phyloP scores from a whole-genome alignment of 2,888 invertebrate species.

The Muschampia plurimacula region DNA sequence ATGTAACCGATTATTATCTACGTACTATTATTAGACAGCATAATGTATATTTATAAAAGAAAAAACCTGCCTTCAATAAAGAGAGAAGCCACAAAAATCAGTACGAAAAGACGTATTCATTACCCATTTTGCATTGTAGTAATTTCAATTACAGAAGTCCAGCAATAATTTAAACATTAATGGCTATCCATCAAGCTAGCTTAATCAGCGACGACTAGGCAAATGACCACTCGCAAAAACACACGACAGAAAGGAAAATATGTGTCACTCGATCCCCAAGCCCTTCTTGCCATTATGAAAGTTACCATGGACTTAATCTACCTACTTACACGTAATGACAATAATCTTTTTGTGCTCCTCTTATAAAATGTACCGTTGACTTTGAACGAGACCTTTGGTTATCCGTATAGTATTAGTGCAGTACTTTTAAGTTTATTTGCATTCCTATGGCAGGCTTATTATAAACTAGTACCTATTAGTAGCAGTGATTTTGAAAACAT shows the following conservation, averaged over 20 bases:
- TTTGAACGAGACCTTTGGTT: constrained; percentile 3
- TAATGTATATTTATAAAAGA: no score
- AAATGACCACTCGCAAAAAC: constrained; percentile 36
- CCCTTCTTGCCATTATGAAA: constrained; percentile 32
- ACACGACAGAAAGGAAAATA: constrained; percentile 34
- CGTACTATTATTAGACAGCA: no score
- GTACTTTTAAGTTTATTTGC: not conserved
- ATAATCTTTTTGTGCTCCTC: constrained; percentile 28
- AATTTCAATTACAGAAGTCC: constrained; percentile 23
- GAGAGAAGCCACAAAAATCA: no score
- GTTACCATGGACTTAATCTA: constrained; percentile 30
- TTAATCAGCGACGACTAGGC: constrained; percentile 28
- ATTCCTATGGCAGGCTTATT: not conserved
- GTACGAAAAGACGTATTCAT: not conserved
- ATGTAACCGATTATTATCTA: no score
- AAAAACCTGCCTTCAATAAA: no score
- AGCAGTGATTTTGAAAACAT: no score
- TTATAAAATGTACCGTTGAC: constrained; percentile 28
- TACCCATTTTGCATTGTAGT: constrained; percentile 24
- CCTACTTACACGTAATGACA: constrained; percentile 21
- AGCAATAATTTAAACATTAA: constrained; percentile 27
- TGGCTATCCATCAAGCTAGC: constrained; percentile 30
- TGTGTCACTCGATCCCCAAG: constrained; percentile 21
- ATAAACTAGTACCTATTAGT: no score
- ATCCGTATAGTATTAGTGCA: not conserved